Conservation (phyloP, 2,113 vertebrate genomes). For the Nesoenas mayeri region DNA sequence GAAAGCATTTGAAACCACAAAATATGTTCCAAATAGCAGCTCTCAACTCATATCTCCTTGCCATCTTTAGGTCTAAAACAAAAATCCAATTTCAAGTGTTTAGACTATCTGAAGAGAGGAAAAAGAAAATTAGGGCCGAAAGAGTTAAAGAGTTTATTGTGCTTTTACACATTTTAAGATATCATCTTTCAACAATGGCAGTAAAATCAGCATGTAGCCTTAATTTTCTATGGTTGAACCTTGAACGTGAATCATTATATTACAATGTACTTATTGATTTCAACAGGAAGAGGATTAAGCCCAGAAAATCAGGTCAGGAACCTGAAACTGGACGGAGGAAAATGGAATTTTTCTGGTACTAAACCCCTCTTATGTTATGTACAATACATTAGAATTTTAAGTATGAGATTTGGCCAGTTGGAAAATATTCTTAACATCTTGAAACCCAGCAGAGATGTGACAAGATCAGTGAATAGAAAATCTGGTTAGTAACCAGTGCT, state of each 20-base stretch:
- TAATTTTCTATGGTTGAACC: slow-evolving; percentile 83
- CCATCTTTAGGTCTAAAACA: background rate
- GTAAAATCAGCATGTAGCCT: slow-evolving; percentile 79
- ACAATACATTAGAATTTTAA: slow-evolving; percentile 77
- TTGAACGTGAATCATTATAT: slow-evolving; percentile 88
- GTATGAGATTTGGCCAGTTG: slow-evolving; percentile 56
- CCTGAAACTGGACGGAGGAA: slow-evolving; percentile 81
- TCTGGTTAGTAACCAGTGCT: background rate
- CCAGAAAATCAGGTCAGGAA: slow-evolving; percentile 88
- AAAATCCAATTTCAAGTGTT: background rate
- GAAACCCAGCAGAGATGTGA: background rate
- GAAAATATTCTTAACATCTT: slow-evolving; percentile 61
- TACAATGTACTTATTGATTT: slow-evolving; percentile 92
- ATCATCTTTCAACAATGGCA: slow-evolving; percentile 76
- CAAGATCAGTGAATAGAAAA: slow-evolving; percentile 33
- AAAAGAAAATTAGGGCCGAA: slow-evolving; percentile 37
- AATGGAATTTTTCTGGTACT: slow-evolving; percentile 85
- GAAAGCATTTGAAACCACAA: background rate
- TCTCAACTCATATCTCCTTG: background rate
- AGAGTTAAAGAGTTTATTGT: slow-evolving; percentile 66
- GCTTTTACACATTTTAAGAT: slow-evolving; percentile 74
- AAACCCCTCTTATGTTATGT: slow-evolving; percentile 82
- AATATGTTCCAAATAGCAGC: background rate
- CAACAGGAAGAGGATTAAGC: slow-evolving; percentile 93
- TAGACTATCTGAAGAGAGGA: background rate